phyloP scores from a whole-genome alignment of 2,113 vertebrate species.

The Lichenostomus cassidix region DNA sequence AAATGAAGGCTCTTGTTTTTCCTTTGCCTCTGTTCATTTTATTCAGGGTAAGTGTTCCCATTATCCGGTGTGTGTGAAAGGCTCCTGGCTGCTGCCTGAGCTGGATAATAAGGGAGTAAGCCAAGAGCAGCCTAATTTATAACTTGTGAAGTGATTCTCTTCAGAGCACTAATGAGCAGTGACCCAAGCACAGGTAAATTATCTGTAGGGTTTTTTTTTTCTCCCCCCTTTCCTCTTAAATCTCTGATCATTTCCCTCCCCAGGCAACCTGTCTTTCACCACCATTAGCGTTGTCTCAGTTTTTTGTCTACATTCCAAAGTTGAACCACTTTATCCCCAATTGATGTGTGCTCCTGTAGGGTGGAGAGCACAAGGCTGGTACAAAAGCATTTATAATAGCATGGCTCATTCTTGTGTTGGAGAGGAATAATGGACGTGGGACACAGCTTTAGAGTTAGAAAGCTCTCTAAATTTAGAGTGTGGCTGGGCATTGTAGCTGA shows the following conservation, averaged over 20 bases:
- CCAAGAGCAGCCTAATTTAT: background rate
- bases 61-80: background rate
- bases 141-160: background rate
- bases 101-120: background rate
- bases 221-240: background rate
- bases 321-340: background rate
- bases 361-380: background rate
- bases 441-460: background rate
- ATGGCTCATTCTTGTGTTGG: background rate
- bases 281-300: background rate
- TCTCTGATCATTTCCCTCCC: constrained; percentile 18
- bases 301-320: constrained; percentile 13
- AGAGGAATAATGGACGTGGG: background rate
- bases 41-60: background rate
- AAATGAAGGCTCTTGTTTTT: background rate
- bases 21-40: background rate
- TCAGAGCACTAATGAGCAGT: background rate
- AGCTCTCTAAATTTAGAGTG: constrained; percentile 32
- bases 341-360: constrained; percentile 1
- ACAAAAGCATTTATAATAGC: background rate
- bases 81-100: background rate
- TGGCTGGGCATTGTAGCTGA: background rate
- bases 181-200: constrained; percentile 12
- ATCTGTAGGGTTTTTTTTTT: background rate
- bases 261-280: background rate